phyloP scores from a whole-genome alignment of 2,888 invertebrate genomes.

The Trachelus iudaicus region DNA sequence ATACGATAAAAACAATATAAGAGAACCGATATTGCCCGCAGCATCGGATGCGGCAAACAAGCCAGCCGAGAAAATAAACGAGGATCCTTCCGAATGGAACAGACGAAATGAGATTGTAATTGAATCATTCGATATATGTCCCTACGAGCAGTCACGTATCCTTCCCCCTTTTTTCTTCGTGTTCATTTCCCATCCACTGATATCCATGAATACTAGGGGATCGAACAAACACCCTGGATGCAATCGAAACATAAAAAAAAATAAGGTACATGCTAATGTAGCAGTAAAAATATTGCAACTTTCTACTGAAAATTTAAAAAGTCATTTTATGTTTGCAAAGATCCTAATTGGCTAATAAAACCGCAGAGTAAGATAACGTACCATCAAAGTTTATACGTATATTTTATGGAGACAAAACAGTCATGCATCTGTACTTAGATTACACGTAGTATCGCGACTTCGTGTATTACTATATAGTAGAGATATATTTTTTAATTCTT shows the following conservation, averaged over 20 bases:
- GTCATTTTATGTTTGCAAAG: neutral
- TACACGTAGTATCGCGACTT: neutral
- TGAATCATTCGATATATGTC: conserved; percentile 24
- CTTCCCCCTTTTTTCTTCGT: conserved; percentile 1
- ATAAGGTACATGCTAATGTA: neutral
- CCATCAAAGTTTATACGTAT: neutral
- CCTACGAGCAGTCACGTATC: neutral
- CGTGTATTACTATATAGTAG: neutral
- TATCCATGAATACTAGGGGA: neutral
- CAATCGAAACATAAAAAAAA: neutral
- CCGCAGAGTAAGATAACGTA: neutral
- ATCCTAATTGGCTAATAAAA: neutral
- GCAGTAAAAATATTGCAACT: neutral
- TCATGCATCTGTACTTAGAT: neutral
- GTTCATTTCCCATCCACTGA: neutral
- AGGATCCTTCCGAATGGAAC: conserved; percentile 19
- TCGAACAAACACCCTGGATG: neutral
- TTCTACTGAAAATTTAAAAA: neutral
- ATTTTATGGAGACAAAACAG: neutral
- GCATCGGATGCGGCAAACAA: conserved; percentile 25
- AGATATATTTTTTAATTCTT: neutral
- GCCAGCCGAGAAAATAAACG: conserved; percentile 23
- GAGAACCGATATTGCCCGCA: conserved; percentile 12
- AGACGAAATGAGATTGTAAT: conserved; percentile 31
- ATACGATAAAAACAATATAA: conserved; percentile 3